Evolutionary conservation across 2,113 vertebrate species (phyloP), one percentile per base, ranked within the genome.

Genomic region (Tachuris rubrigastra): DNA sequence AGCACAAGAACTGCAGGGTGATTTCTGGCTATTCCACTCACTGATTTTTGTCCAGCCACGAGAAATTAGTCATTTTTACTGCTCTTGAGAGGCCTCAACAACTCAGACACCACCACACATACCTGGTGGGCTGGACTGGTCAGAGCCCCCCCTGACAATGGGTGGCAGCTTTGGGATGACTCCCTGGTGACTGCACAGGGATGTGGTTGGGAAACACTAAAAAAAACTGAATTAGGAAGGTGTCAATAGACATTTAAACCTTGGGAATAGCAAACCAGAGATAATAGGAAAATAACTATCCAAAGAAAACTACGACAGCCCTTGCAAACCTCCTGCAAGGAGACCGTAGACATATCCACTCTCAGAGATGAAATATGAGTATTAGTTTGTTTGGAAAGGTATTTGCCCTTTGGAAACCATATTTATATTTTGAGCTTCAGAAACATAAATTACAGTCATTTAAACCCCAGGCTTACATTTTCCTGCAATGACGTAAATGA

Each of bases 351-450:
- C 65, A 52, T 50, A 68, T 28, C 19, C 35, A n/a, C 3, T 16
- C 53, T 60, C 53, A 35, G 2, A 25, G 39, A 25, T 85, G 79
- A 96, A 88, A 85, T 87, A 96, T 58, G 92, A 95, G 52, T 71
- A 85, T 87, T 82, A 89, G 77, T 55, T 28, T 80, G 46, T 41
- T 73, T 84, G 86, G 85, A 85, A 92, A 90, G 95, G 89, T 95
- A 95, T 96, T 96, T 98, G 95, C 86, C 84, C 96, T 97, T 97
- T 96, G 86, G 95, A 87, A 95, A 46, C 91, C 59, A 53, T 93
- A 79, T 75, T 97, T 96, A 83, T 95, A 58, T 95, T 93, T 75
- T 71, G 59, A 85, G 90, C 90, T 97, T 85, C 94, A 89, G 95
- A 81, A 91, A 86, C 73, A 97, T 96, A 97, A 92, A 91, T 93